phyloP scores from a whole-genome alignment of 2,888 invertebrate species.

The Ligdia adustata region DNA sequence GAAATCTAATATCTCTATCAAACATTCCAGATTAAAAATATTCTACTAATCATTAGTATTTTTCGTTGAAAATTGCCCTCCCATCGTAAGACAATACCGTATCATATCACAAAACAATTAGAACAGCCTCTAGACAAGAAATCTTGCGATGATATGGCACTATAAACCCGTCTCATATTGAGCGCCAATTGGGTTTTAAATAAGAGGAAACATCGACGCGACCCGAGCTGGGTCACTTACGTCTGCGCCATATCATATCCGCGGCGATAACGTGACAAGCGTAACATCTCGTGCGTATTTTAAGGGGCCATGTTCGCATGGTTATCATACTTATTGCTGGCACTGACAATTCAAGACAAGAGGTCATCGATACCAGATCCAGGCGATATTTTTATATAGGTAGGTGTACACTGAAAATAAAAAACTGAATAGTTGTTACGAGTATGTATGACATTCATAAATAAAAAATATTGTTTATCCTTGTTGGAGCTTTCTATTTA shows the following conservation, averaged over 20 bases:
- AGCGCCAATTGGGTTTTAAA: slow-evolving; percentile 31
- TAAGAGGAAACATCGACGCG: slow-evolving; percentile 47
- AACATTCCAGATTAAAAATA: too few relatives aligned
- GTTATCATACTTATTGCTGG: slow-evolving; percentile 37
- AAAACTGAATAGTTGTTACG: too few relatives aligned
- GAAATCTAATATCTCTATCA: too few relatives aligned
- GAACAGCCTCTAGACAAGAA: slow-evolving; percentile 1
- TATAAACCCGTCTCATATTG: slow-evolving; percentile 13
- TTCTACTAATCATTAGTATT: too few relatives aligned
- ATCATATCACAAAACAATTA: background rate
- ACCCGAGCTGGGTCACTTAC: slow-evolving; percentile 54
- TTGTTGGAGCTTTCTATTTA: too few relatives aligned
- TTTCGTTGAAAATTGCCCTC: too few relatives aligned
- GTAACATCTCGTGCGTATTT: slow-evolving; percentile 54
- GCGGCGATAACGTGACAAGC: slow-evolving; percentile 57
- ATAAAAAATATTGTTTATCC: too few relatives aligned
- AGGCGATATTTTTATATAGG: slow-evolving; percentile 46
- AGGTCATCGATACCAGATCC: slow-evolving; percentile 61
- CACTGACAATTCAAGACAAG: slow-evolving; percentile 51
- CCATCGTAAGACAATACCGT: background rate
- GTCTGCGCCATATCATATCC: slow-evolving; percentile 53
- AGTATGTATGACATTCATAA: too few relatives aligned
- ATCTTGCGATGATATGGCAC: slow-evolving; percentile 4
- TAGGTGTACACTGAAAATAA: too few relatives aligned
- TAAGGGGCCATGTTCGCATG: slow-evolving; percentile 22